Conservation (phyloP, 2,113 vertebrate genomes). For the Amia ocellicauda region DNA sequence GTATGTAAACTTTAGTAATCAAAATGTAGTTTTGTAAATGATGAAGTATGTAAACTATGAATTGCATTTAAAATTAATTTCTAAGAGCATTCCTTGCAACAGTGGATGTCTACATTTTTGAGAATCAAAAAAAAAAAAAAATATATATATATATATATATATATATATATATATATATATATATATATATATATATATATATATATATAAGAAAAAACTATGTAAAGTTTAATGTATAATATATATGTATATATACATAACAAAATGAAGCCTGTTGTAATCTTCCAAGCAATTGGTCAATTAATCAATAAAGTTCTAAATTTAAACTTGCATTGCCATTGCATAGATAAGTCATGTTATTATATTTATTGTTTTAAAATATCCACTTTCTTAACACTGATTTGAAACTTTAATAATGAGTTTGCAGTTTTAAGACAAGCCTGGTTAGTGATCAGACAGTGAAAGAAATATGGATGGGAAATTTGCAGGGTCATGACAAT, state of each 20-base stretch:
- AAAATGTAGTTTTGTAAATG: conserved; percentile 42
- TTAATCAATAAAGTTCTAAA: conserved; percentile 65
- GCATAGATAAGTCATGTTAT: too few relatives aligned
- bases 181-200: too few relatives aligned
- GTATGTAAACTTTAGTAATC: conserved; percentile 29
- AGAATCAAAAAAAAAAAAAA: conserved; percentile 44
- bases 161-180: too few relatives aligned
- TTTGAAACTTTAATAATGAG: too few relatives aligned
- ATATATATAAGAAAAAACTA: conserved; percentile 52
- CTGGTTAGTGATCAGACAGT: too few relatives aligned
- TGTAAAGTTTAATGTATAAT: conserved; percentile 77
- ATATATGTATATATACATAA: conserved; percentile 53
- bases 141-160: too few relatives aligned
- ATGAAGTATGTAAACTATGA: conserved; percentile 66
- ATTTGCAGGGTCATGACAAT: too few relatives aligned
- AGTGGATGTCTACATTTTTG: conserved; percentile 64
- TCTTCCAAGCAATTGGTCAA: conserved; percentile 64
- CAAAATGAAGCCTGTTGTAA: conserved; percentile 64
- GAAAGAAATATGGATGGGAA: too few relatives aligned
- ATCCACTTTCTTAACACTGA: too few relatives aligned
- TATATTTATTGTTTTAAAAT: too few relatives aligned
- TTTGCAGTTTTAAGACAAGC: too few relatives aligned
- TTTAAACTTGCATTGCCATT: too few relatives aligned
- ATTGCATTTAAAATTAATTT: conserved; percentile 69
- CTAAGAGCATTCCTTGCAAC: conserved; percentile 60